Conservation (phyloP, 2,888 invertebrate species). For the Eilema sororculum region DNA sequence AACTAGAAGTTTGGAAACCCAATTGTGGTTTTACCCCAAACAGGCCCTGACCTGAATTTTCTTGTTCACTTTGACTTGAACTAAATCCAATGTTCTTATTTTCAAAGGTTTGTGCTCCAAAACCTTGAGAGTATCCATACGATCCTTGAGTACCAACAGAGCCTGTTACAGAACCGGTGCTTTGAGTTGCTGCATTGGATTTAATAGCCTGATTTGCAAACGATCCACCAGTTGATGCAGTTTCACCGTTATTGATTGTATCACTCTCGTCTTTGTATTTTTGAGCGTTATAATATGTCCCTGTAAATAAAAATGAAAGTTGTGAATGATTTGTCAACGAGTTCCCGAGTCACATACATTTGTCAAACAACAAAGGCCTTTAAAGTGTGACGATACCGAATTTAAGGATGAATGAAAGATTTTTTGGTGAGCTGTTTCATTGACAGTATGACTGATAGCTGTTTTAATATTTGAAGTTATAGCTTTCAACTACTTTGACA, state of each 20-base stretch:
- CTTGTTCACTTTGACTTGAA: constrained; percentile 12
- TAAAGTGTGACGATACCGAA: constrained; percentile 56
- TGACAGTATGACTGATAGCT: constrained; percentile 33
- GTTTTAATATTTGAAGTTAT: constrained; percentile 22
- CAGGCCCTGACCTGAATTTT: background rate
- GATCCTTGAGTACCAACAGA: background rate
- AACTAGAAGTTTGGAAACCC: constrained; percentile 13
- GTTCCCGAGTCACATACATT: constrained; percentile 52
- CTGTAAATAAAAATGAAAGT: constrained; percentile 85
- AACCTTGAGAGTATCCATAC: constrained; percentile 9
- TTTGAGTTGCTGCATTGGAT: constrained; percentile 25
- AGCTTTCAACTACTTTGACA: constrained; percentile 26
- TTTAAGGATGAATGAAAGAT: constrained; percentile 57
- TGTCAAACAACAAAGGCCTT: constrained; percentile 70
- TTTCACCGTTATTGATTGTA: constrained; percentile 59
- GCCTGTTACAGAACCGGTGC: background rate
- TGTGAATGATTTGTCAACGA: constrained; percentile 76
- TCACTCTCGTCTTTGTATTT: constrained; percentile 78
- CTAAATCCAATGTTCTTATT: constrained; percentile 14
- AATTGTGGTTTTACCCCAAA: constrained; percentile 25
- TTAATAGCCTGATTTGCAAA: constrained; percentile 64
- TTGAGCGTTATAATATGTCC: constrained; percentile 79
- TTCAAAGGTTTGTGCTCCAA: constrained; percentile 18
- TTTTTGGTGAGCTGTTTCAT: constrained; percentile 34
- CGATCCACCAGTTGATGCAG: constrained; percentile 58